Percentiles rank a stretch among this genome's conserved stretches.
These are phyloP conservation scores for Mesodorylaimus sp. DNA, from an alignment of 2,888 invertebrate genomes.

Conservation along the genomic window DNA sequence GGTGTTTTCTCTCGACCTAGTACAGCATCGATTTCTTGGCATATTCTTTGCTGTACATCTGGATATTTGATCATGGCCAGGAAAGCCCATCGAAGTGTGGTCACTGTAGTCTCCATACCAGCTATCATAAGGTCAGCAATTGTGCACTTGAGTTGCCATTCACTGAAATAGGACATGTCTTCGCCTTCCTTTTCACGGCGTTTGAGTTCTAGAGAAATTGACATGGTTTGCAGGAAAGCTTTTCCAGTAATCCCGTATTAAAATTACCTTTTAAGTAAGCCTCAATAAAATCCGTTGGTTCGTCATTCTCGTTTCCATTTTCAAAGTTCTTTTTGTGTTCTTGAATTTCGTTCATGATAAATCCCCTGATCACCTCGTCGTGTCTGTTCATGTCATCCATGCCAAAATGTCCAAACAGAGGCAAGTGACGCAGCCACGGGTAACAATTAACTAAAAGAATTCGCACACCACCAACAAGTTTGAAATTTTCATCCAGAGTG, in stretches of 20 bases:
- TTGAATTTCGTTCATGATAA: background rate
- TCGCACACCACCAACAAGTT: background rate
- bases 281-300: conserved; percentile 10
- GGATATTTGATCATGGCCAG: conserved; percentile 21
- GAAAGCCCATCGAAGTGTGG: conserved; percentile 23
- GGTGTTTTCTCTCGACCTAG: conserved; percentile 16
- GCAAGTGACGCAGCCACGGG: background rate
- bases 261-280: conserved; percentile 8
- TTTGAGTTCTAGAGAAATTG: background rate
- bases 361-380: background rate
- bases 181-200: background rate
- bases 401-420: background rate
- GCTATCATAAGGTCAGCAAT: conserved; percentile 27
- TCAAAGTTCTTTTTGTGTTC: conserved; percentile 7
- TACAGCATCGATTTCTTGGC: conserved; percentile 12
- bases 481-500: background rate
- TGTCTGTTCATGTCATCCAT: background rate
- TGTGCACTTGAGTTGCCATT: conserved; percentile 6
- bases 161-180: background rate
- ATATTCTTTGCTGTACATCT: conserved; percentile 17
- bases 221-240: conserved; percentile 11
- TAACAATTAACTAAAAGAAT: background rate
- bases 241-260: no score
- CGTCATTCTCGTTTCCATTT: background rate
- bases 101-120: conserved; percentile 26